phyloP scores from a whole-genome alignment of 2,888 invertebrate genomes.

The Tenodera sinensis region DNA sequence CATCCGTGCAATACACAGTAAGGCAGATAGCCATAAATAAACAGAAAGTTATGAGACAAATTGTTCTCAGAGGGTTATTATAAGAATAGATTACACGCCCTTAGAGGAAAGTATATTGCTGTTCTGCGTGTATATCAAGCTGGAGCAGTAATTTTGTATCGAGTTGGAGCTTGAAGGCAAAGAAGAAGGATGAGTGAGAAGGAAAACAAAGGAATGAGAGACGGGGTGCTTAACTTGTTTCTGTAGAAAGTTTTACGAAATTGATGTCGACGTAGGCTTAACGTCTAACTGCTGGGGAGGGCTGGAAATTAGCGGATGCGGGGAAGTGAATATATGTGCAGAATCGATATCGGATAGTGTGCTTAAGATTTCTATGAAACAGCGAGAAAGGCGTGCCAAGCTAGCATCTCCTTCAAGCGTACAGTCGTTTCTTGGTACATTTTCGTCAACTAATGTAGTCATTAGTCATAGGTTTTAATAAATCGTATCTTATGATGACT shows the following conservation, averaged over 20 bases:
- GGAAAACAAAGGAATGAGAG: background rate
- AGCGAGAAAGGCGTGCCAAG: background rate
- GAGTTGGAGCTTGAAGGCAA: background rate
- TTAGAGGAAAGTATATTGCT: background rate
- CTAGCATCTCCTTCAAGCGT: too few relatives aligned
- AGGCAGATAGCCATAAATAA: too few relatives aligned
- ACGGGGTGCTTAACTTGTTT: background rate
- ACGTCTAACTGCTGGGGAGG: background rate
- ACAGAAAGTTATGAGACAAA: too few relatives aligned
- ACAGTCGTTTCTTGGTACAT: too few relatives aligned
- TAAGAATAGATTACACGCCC: background rate
- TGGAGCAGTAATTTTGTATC: background rate
- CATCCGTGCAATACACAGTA: too few relatives aligned
- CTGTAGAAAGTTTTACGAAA: background rate
- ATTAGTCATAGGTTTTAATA: too few relatives aligned
- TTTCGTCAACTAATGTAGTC: too few relatives aligned
- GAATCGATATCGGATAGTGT: background rate
- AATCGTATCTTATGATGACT: too few relatives aligned
- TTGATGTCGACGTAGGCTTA: background rate
- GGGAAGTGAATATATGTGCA: background rate
- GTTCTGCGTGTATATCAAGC: too few relatives aligned
- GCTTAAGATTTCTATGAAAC: background rate
- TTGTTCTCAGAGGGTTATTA: too few relatives aligned
- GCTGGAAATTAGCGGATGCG: background rate
- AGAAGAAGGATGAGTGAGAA: background rate